These are phyloP conservation scores for Pediacus dermestoides DNA, from an alignment of 2,888 invertebrate species.

Conservation along the genomic window DNA sequence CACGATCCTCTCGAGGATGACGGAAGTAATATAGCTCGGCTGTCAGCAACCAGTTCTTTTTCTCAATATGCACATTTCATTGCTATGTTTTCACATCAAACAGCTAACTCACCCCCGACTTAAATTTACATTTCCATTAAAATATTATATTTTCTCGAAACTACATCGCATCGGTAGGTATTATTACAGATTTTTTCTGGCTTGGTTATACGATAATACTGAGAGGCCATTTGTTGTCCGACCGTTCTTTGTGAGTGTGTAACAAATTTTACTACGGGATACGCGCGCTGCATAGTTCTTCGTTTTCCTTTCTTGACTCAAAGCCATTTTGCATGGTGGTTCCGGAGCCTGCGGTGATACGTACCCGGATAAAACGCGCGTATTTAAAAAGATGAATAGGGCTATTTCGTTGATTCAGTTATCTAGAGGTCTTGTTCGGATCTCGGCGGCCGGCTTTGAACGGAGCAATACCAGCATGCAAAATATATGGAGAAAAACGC, in stretches of 20 bases:
- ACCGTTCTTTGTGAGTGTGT: not conserved
- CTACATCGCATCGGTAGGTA: no score
- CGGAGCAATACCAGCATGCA: slow-evolving; percentile 11
- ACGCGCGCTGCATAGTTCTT: not conserved
- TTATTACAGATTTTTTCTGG: not conserved
- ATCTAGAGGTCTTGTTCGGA: slow-evolving; percentile 50
- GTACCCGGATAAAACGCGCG: slow-evolving; percentile 35
- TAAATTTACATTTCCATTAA: slow-evolving; percentile 1
- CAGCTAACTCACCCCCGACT: no score
- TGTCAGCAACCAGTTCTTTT: slow-evolving; percentile 30
- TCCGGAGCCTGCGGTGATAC: slow-evolving; percentile 19
- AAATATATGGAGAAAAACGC: slow-evolving; percentile 17
- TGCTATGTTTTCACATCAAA: not conserved
- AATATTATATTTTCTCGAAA: not conserved
- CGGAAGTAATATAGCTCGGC: slow-evolving; percentile 38
- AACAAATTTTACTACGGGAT: slow-evolving; percentile 5
- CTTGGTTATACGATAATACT: not conserved
- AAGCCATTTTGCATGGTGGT: not conserved
- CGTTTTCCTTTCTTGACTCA: not conserved
- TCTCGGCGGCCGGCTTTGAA: slow-evolving; percentile 13
- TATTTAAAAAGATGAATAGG: slow-evolving; percentile 63
- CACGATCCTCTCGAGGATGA: slow-evolving; percentile 36
- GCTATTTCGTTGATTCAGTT: slow-evolving; percentile 65
- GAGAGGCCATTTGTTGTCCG: slow-evolving; percentile 4
- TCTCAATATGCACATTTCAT: slow-evolving; percentile 13